These are phyloP conservation scores for Bellardia pandia DNA, from an alignment of 2,888 invertebrate species.

Conservation along the genomic window DNA sequence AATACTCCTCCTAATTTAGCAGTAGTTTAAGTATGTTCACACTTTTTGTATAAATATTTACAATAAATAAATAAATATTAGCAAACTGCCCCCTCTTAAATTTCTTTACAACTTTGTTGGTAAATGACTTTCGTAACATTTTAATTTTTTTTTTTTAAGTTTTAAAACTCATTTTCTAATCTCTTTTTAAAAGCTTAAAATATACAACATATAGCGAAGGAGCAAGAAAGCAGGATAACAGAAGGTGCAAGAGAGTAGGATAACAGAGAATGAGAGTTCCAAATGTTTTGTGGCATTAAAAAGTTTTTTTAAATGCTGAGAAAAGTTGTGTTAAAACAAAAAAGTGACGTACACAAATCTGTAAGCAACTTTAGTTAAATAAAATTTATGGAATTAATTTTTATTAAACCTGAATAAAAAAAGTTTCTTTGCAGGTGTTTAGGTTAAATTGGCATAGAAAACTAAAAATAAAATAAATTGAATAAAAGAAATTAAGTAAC, in stretches of 20 bases:
- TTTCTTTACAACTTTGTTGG: constrained; percentile 38
- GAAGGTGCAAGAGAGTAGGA: not conserved
- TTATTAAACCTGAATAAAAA: constrained; percentile 3
- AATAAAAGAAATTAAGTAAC: no score
- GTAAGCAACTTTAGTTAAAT: not conserved
- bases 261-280: not conserved
- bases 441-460: no score
- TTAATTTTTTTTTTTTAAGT: constrained; percentile 6
- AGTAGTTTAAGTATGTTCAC: no score
- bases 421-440: not conserved
- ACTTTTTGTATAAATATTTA: not conserved
- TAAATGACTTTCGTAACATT: constrained; percentile 49
- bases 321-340: constrained; percentile 11
- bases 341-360: not conserved
- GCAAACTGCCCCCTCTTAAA: not conserved
- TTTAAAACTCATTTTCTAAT: constrained; percentile 24
- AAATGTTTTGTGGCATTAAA: constrained; percentile 38
- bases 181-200: constrained; percentile 31
- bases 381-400: constrained; percentile 20
- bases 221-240: no score
- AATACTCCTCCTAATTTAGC: no score
- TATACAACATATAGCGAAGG: not conserved
- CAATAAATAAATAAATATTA: not conserved
- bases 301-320: constrained; percentile 9
- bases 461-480: no score